Conservation (phyloP, 2,797 vertebrate genomes). For the Chelon labrosus region DNA sequence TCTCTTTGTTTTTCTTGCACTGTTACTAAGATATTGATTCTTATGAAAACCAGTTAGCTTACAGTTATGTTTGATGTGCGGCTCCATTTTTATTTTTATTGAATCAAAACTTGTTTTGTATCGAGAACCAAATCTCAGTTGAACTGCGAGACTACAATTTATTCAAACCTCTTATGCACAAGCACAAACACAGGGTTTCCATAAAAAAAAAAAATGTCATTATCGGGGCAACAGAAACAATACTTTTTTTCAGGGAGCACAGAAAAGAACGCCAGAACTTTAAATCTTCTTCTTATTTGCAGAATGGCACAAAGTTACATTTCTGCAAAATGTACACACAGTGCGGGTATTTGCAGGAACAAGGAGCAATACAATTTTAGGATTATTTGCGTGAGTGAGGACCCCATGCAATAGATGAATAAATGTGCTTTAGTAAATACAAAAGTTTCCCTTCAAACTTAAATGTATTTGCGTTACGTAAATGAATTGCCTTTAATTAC, state of each 20-base stretch:
- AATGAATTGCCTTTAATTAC: too few relatives aligned
- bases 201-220: slow-evolving; percentile 4
- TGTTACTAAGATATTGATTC: not conserved
- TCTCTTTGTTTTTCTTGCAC: not conserved
- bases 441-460: too few relatives aligned
- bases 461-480: too few relatives aligned
- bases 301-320: not conserved
- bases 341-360: not conserved
- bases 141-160: not conserved
- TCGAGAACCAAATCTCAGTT: not conserved
- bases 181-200: slow-evolving; percentile 2
- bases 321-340: not conserved
- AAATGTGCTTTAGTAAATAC: too few relatives aligned
- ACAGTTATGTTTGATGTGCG: not conserved
- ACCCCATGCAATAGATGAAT: too few relatives aligned
- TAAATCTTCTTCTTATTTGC: not conserved
- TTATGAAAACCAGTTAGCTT: not conserved
- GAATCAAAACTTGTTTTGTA: not conserved
- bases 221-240: too few relatives aligned
- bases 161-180: not conserved
- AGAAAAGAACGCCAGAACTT: not conserved
- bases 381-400: not conserved
- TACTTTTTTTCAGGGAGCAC: not conserved
- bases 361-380: not conserved
- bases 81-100: not conserved